phyloP scores from a whole-genome alignment of 2,113 vertebrate species.

The Sciurus niger region DNA sequence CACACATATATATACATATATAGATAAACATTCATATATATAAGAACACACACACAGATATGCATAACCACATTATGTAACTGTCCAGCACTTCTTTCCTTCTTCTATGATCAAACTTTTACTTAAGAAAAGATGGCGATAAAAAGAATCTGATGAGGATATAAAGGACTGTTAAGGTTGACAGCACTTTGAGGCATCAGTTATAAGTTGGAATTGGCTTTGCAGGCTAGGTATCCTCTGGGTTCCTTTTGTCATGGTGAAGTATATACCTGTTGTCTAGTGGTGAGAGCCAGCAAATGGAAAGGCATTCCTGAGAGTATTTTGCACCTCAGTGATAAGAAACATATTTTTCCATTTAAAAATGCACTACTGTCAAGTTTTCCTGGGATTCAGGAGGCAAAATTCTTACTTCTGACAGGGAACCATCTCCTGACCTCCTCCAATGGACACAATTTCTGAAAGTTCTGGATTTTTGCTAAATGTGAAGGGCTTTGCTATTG shows the following conservation, averaged over 20 bases:
- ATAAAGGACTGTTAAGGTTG: neutral
- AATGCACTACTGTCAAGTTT: neutral
- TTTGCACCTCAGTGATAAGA: neutral
- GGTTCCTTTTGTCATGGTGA: neutral
- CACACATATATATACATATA: neutral
- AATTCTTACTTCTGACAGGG: constrained; percentile 32
- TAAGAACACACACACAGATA: neutral
- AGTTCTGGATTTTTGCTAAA: neutral
- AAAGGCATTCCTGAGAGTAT: neutral
- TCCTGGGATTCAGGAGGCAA: neutral
- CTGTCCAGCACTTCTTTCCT: neutral
- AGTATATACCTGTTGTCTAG: neutral
- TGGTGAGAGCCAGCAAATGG: constrained; percentile 33
- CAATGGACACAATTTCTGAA: neutral
- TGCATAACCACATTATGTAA: neutral
- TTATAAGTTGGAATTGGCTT: neutral
- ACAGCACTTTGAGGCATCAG: neutral
- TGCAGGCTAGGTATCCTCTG: neutral
- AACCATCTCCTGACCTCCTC: neutral
- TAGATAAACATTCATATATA: neutral
- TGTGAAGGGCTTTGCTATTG: neutral
- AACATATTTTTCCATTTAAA: neutral
- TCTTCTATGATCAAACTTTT: constrained; percentile 15
- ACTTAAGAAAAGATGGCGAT: neutral
- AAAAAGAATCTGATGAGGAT: neutral